Evolutionary conservation across 1,140 invertebrate species (phyloP).

Genomic region (Drosophila willistoni): DNA sequence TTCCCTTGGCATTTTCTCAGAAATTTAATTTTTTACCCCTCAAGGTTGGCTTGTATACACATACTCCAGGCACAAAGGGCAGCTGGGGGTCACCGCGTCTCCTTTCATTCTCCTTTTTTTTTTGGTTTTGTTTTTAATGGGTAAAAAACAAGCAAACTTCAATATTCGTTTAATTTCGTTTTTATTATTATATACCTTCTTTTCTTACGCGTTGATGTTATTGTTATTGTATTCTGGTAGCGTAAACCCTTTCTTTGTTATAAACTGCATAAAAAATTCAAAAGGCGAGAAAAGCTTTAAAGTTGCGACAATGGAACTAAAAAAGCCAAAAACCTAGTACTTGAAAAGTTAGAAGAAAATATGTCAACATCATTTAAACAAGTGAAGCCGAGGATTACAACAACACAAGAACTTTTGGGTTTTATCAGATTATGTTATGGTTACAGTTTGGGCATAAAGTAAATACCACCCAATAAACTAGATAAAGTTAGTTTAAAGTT

Average conservation of each 20-base stretch:
- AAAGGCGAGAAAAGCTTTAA: neutral
- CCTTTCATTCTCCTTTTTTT: too few relatives aligned
- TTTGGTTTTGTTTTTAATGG: neutral
- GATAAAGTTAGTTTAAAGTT: too few relatives aligned
- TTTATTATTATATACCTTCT: constrained; percentile 7
- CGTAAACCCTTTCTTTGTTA: neutral
- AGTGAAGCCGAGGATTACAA: too few relatives aligned
- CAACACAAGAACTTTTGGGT: too few relatives aligned
- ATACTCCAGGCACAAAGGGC: neutral
- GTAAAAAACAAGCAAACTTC: neutral
- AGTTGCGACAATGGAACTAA: neutral
- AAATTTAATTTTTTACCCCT: constrained; percentile 4
- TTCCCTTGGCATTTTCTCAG: constrained; percentile 1
- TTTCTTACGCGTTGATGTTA: neutral
- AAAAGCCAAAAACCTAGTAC: neutral
- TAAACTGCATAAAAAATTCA: constrained; percentile 4
- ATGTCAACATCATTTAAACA: too few relatives aligned
- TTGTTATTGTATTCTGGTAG: neutral
- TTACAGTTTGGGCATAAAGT: too few relatives aligned
- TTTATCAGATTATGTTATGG: too few relatives aligned
- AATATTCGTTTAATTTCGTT: constrained; percentile 10
- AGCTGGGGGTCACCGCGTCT: neutral
- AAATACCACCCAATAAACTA: too few relatives aligned
- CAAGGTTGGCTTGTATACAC: neutral
- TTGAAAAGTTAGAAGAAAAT: too few relatives aligned